Evolutionary conservation across 2,888 invertebrate species (phyloP), one percentile per base, ranked within the genome.

Genomic region (Phengaris alcon): DNA sequence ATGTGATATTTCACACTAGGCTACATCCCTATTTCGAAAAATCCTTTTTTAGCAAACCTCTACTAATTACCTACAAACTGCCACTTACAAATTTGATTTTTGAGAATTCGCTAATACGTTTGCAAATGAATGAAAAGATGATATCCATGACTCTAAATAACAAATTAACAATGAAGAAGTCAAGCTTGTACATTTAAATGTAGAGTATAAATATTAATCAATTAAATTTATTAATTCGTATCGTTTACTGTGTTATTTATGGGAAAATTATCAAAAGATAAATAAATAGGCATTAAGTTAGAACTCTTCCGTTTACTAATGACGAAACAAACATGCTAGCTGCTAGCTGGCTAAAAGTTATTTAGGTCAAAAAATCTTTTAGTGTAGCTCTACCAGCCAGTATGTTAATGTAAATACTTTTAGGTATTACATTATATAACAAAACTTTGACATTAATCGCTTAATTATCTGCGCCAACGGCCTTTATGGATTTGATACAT

Each of bases 361-460:
- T 64, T 64, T 64, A 12, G 64, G 35, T 35, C 64, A 64, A 64
- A 64, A 35, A 64, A 64, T 15, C 4, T 9, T 13, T 12, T 55
- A 4, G 22, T 4, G n/a, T 57, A 70, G n/a, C 15, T 44, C 69
- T 44, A 22, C 13, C 7, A 69, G 55, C 75, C n/a, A 78, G 74
- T 82, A 82, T 82, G 82, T 79, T 80, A 83, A 83, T 82, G 48
- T 22, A 52, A n/a, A 4, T 44, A 22, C 15, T 12, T 15, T 12
- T 70, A 70, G 52, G 22, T 54, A 52, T 57, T 68, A 46, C 13
- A 44, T 64, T 72, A 75, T 74, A 79, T 77, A 74, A 75, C 74
- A 74, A 76, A 79, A 77, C 76, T 79, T 79, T 79, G 86, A 87
- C 87, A 76, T 85, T 88, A 82, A 87, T 88, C 77, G 84, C 87